Base-by-base conservation (phyloP, 2,113 vertebrate genomes). In the Labeo catla region DNA sequence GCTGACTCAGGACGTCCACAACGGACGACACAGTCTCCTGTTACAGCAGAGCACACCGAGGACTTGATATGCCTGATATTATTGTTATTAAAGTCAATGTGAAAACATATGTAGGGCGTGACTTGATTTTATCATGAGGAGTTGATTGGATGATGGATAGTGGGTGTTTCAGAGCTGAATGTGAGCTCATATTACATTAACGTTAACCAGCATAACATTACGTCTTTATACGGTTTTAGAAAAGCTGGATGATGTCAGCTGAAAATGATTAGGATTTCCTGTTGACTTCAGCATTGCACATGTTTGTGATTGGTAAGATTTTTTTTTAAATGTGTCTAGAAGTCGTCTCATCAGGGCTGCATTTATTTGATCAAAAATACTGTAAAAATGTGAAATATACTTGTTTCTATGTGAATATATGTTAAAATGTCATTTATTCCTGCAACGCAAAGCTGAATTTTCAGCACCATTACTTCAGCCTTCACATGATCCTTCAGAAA, bases 1-100 rank as follows among this genome's bases (percentile, higher is more conserved):
- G 92, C 88, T 90, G 86, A 93, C 92, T 94, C 91, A 94, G 92
- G 87, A 65, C 61, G n/a, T 65, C 61, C 61, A 91, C 90, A 85
- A 91, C 74, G 34, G 7, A 76, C 47, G n/a, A 76, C 76, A 50
- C 34, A 43, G 54, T 7, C 23, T 79, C 54, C 4, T 16, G 50
- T 57, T 45, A 13, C 45, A 76, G 12, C 61, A 28, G 21, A 10
- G 23, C 59, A 6, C 43, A n/a, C 43, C 21, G 6, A 16, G 6
- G 7, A 12, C 47, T 13, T 15, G 21, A 76, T 13, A 34, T 10
- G 76, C 7, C 6, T 3, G 28, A 77, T 54, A 77, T 77, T 36
- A 6, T 10, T 34, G 15, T 34, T 77, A 57, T 36, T 36, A 23
- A 73, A 47, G 43, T 74, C 43, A 23, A 13, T 10, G 5, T 74